These are phyloP conservation scores for Embiotoca jacksoni DNA, from an alignment of 2,113 vertebrate species.

Conservation along the genomic window DNA sequence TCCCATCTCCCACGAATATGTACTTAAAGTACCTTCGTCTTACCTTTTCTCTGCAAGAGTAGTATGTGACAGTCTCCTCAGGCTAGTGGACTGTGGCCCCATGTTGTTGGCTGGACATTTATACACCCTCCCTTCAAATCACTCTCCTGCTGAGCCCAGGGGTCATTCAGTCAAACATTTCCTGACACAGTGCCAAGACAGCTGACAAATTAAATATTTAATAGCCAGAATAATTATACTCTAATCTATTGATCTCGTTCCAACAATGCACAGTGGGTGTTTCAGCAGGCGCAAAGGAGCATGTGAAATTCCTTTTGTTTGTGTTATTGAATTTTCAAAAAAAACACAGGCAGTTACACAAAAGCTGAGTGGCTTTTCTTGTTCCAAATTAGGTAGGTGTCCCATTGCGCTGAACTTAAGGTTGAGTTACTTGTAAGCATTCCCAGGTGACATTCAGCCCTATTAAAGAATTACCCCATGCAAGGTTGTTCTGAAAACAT, in stretches of 20 bases:
- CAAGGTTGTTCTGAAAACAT: conserved; percentile 26
- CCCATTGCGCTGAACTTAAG: conserved; percentile 28
- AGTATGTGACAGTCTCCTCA: conserved; percentile 46
- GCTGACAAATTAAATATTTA: conserved; percentile 63
- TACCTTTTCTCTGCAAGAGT: conserved; percentile 57
- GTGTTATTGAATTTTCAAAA: conserved; percentile 56
- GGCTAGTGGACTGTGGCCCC: conserved; percentile 38
- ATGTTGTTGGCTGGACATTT: conserved; percentile 36
- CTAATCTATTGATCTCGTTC: conserved; percentile 55
- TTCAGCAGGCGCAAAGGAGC: conserved; percentile 45
- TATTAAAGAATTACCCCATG: not conserved
- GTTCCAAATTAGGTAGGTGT: conserved; percentile 37
- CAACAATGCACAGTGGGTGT: conserved; percentile 35
- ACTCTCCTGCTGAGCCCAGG: conserved; percentile 5
- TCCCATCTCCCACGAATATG: too few species aligned
- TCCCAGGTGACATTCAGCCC: not conserved
- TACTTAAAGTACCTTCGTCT: conserved; percentile 12
- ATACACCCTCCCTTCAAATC: conserved; percentile 39
- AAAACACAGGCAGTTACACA: not conserved
- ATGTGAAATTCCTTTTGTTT: conserved; percentile 36
- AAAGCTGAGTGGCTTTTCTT: conserved; percentile 31
- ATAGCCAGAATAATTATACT: conserved; percentile 52
- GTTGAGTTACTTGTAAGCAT: conserved; percentile 4
- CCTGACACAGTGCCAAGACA: conserved; percentile 61
- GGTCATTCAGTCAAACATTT: conserved; percentile 68